phyloP scores from a whole-genome alignment of 2,888 invertebrate genomes.

The Synanthedon vespiformis region DNA sequence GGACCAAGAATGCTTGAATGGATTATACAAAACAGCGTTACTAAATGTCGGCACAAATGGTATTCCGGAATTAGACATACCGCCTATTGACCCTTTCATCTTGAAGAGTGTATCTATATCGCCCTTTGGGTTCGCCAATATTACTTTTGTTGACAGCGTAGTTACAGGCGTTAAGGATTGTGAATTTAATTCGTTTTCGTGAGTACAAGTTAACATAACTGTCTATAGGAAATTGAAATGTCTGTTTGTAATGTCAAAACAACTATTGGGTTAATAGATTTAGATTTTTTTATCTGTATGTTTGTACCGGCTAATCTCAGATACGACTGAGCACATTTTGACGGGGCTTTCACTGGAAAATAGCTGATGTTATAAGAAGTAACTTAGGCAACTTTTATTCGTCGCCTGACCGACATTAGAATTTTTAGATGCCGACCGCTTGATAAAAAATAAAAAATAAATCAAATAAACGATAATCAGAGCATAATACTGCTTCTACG shows the following conservation, averaged over 20 bases:
- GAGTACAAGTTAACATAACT: conserved; percentile 5
- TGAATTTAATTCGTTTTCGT: conserved; percentile 22
- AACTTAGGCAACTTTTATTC: too few species aligned
- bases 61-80: conserved; percentile 22
- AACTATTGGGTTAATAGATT: too few species aligned
- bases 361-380: too few species aligned
- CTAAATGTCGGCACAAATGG: conserved; percentile 20
- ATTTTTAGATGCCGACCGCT: too few species aligned
- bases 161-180: conserved; percentile 29
- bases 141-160: conserved; percentile 24
- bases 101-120: conserved; percentile 18
- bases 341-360: too few species aligned
- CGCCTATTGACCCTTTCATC: conserved; percentile 26
- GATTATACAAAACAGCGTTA: conserved; percentile 14
- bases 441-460: too few species aligned
- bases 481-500: too few species aligned
- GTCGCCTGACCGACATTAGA: too few species aligned
- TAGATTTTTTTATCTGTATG: not conserved
- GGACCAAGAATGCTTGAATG: conserved; percentile 21
- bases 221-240: too few species aligned
- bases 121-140: conserved; percentile 16
- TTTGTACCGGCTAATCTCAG: not conserved
- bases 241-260: not conserved
- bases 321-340: not conserved
- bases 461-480: too few species aligned